Conservation (phyloP, 2,888 invertebrate species). For the Xanthia icteritia region DNA sequence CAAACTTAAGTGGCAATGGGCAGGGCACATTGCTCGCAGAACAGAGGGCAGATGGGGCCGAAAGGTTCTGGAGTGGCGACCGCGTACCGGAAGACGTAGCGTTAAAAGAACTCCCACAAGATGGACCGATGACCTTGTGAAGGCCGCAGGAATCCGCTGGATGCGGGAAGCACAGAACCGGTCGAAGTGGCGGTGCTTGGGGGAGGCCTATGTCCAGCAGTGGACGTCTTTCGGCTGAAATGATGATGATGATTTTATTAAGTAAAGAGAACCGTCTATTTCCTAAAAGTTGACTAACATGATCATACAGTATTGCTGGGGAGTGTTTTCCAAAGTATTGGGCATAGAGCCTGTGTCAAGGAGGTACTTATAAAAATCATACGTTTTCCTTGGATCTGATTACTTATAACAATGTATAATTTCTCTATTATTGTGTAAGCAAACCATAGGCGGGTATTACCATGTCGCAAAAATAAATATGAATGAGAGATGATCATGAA, state of each 20-base stretch:
- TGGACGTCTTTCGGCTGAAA: no score
- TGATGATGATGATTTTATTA: neutral
- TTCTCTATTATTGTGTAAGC: constrained; percentile 26
- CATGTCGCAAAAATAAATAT: constrained; percentile 28
- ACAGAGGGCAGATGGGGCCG: no score
- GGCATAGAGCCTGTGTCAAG: constrained; percentile 38
- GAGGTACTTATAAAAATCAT: constrained; percentile 2
- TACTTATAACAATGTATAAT: constrained; percentile 30
- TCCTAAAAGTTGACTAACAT: neutral
- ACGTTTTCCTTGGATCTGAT: constrained; percentile 5
- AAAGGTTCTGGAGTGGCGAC: no score
- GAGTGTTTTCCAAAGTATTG: neutral
- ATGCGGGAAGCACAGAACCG: no score
- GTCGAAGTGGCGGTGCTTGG: no score
- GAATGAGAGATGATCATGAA: constrained; percentile 6
- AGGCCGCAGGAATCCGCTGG: no score
- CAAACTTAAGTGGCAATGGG: no score
- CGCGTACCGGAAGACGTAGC: no score
- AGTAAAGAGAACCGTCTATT: neutral
- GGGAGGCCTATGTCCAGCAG: no score
- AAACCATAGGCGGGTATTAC: neutral
- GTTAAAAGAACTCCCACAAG: no score
- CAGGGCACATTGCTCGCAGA: no score
- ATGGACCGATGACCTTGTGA: no score
- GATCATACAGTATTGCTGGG: neutral